A percentile compares a stretch with the other conserved stretches of the same genome.
phyloP scores from a whole-genome alignment of 1,140 invertebrate species.

The Drosophila pruinosa region DNA sequence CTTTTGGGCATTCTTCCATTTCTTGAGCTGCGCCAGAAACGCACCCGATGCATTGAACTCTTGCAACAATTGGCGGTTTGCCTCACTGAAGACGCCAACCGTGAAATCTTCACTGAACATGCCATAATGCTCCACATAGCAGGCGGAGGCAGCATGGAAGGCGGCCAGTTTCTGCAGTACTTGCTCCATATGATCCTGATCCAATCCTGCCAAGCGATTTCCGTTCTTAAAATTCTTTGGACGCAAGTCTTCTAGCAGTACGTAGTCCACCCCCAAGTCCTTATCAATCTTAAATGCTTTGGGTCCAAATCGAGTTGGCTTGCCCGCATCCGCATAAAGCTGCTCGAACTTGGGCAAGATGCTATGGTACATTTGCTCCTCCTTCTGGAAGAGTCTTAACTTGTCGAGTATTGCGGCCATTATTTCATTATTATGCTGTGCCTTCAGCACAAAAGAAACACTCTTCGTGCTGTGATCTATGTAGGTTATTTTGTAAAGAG shows the following conservation, averaged over 20 bases:
- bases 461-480: conserved; percentile 58
- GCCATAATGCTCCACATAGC: conserved; percentile 73
- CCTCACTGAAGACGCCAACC: conserved; percentile 64
- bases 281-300: conserved; percentile 67
- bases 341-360: conserved; percentile 75
- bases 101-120: conserved; percentile 68
- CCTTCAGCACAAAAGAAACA: conserved; percentile 66
- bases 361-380: conserved; percentile 67
- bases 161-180: conserved; percentile 84
- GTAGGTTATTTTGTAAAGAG: not conserved
- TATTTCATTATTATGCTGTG: conserved; percentile 56
- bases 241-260: conserved; percentile 84
- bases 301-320: conserved; percentile 66
- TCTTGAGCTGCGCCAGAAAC: conserved; percentile 71
- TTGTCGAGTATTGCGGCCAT: conserved; percentile 58
- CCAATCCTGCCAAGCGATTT: conserved; percentile 84
- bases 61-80: conserved; percentile 66
- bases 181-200: conserved; percentile 83
- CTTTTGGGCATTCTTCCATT: conserved; percentile 71
- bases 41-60: conserved; percentile 67
- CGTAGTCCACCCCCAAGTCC: conserved; percentile 66
- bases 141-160: conserved; percentile 84
- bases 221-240: conserved; percentile 84
- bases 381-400: conserved; percentile 67
- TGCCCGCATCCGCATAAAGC: conserved; percentile 57